A percentile compares a stretch with the other conserved stretches of the same genome.
These are phyloP conservation scores for Nasonia vitripennis DNA, from an alignment of 1,140 invertebrate species.

Conservation along the genomic window DNA sequence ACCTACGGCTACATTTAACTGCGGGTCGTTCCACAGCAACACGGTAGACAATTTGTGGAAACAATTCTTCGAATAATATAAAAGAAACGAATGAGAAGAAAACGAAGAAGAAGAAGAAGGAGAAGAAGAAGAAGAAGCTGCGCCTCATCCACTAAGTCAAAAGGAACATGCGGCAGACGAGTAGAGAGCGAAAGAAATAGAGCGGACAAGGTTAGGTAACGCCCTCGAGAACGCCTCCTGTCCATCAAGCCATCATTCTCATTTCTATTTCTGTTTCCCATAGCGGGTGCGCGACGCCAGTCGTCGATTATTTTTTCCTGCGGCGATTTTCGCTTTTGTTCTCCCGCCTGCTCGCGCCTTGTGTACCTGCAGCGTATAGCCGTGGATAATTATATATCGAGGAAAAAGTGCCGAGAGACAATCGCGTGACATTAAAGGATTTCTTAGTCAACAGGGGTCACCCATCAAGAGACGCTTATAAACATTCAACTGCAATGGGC, in stretches of 20 bases:
- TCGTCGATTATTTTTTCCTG: slow-evolving; percentile 68
- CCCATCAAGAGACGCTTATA: too few relatives aligned
- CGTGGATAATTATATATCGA: slow-evolving; percentile 65
- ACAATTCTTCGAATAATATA: slow-evolving; percentile 47
- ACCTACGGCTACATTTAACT: slow-evolving; percentile 23
- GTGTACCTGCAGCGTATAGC: slow-evolving; percentile 52
- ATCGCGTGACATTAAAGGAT: not conserved
- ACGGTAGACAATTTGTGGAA: slow-evolving; percentile 49
- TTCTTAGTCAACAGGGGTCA: slow-evolving; percentile 1
- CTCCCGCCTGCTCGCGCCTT: slow-evolving; percentile 38
- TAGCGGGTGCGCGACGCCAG: slow-evolving; percentile 62
- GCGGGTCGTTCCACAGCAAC: slow-evolving; percentile 11
- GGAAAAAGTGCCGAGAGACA: slow-evolving; percentile 54
- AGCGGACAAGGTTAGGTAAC: slow-evolving; percentile 65
- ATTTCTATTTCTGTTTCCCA: slow-evolving; percentile 75
- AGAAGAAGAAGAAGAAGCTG: not conserved
- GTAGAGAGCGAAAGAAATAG: slow-evolving; percentile 63
- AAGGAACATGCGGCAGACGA: slow-evolving; percentile 51
- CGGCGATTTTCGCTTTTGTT: slow-evolving; percentile 31
- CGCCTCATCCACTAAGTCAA: slow-evolving; percentile 32
- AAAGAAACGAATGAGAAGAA: not conserved
- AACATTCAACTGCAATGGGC: too few relatives aligned
- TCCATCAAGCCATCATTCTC: slow-evolving; percentile 68
- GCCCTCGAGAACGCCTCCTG: slow-evolving; percentile 70
- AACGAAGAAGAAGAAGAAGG: not conserved